Conservation (phyloP, 2,797 vertebrate genomes). For the Heterohyrax brucei region DNA sequence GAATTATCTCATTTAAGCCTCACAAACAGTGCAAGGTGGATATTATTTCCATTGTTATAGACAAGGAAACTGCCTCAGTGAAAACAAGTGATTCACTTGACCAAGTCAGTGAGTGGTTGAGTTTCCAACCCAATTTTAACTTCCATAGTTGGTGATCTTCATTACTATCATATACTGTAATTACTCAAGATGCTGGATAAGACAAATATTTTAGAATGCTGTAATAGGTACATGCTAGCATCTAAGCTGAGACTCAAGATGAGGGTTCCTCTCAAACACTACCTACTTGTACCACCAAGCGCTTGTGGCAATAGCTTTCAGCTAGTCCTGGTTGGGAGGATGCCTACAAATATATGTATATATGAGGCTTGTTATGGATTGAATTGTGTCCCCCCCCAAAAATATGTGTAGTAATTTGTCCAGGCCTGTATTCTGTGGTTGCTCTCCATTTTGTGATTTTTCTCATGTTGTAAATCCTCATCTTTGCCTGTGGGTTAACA, state of each 20-base stretch:
- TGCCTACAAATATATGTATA: conserved; percentile 30
- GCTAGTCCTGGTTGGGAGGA: neutral
- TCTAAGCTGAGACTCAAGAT: conserved; percentile 19
- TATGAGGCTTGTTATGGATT: neutral
- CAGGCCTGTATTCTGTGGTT: no score
- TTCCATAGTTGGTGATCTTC: neutral
- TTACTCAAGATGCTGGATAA: neutral
- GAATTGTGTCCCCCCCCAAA: no score
- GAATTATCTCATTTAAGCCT: conserved; percentile 50
- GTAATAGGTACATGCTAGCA: neutral
- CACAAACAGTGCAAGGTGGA: conserved; percentile 2
- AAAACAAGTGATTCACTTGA: conserved; percentile 26
- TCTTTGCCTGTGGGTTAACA: no score
- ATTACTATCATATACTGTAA: conserved; percentile 27
- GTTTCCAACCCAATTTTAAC: conserved; percentile 61
- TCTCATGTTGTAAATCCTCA: no score
- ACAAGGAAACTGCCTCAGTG: neutral
- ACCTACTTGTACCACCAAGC: conserved; percentile 1
- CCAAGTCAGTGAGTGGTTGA: conserved; percentile 29
- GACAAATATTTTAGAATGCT: conserved; percentile 14
- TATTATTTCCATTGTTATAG: conserved; percentile 47
- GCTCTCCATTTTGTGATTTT: no score
- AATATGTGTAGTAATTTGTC: no score
- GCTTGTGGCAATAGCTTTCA: conserved; percentile 8
- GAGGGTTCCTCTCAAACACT: neutral